Conservation (phyloP, 2,797 vertebrate genomes). For the Sorex maritimensis region DNA sequence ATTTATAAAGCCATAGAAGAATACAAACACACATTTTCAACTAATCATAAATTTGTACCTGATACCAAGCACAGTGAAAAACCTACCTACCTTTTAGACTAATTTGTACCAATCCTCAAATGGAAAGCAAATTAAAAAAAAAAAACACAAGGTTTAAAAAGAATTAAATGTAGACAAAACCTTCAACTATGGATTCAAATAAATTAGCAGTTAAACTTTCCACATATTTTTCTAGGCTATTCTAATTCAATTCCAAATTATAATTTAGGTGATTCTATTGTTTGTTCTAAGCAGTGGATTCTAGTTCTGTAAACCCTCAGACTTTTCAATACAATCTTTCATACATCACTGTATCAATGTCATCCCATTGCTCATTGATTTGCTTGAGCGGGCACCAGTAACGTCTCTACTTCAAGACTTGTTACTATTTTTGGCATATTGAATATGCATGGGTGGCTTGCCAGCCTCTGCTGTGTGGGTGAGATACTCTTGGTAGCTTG, state of each 20-base stretch:
- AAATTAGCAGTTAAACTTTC: slow-evolving; percentile 74
- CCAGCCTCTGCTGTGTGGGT: too few relatives aligned
- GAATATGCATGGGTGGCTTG: too few relatives aligned
- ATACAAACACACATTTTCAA: background rate
- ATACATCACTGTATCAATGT: too few relatives aligned
- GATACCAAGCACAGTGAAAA: slow-evolving; percentile 71
- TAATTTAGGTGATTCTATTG: background rate
- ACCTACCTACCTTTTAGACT: slow-evolving; percentile 90
- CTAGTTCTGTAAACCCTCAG: slow-evolving; percentile 17
- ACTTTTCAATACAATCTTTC: too few relatives aligned
- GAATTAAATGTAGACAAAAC: slow-evolving; percentile 74
- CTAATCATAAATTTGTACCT: background rate
- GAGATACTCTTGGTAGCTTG: too few relatives aligned
- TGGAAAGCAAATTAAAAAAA: slow-evolving; percentile 91
- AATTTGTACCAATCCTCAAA: slow-evolving; percentile 88
- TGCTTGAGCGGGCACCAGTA: too few relatives aligned
- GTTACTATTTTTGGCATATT: too few relatives aligned
- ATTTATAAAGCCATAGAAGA: slow-evolving; percentile 62
- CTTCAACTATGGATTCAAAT: slow-evolving; percentile 69
- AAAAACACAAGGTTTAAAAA: slow-evolving; percentile 85
- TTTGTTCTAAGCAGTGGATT: slow-evolving; percentile 28
- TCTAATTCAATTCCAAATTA: slow-evolving; percentile 53
- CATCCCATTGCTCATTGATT: too few relatives aligned
- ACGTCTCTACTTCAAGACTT: too few relatives aligned
- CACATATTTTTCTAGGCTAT: slow-evolving; percentile 30